Evolutionary conservation across 92 coral and sea anemone species (phyloP).

Genomic region (Isaurus tuberculatus): DNA sequence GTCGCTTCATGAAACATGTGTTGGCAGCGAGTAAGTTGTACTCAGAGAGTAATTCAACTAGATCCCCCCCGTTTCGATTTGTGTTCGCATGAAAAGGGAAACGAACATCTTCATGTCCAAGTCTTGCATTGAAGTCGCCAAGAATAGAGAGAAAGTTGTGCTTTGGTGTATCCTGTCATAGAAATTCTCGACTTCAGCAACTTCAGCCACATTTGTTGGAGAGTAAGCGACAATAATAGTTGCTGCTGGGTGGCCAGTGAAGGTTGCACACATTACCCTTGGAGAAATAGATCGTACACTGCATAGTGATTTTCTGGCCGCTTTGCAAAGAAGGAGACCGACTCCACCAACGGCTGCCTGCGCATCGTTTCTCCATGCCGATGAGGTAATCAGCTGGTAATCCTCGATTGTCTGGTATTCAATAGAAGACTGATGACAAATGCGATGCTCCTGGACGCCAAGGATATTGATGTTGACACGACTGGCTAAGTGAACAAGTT

Average conservation of each 20-base stretch:
- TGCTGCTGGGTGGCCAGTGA: neutral
- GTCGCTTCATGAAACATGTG: neutral
- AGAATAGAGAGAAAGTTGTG: neutral
- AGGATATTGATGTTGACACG: neutral
- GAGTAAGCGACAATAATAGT: neutral
- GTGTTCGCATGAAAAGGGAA: neutral
- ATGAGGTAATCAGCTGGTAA: neutral
- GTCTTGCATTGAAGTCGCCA: neutral
- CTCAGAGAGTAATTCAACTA: neutral
- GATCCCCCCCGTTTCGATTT: neutral
- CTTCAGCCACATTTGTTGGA: neutral
- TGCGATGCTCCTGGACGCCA: slow-evolving; percentile 11
- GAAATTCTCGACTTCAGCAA: neutral
- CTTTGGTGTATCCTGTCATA: neutral
- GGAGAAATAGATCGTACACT: neutral
- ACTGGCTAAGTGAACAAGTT: neutral
- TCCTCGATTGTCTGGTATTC: neutral
- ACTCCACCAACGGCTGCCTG: slow-evolving; percentile 4
- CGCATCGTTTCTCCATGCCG: slow-evolving; percentile 14
- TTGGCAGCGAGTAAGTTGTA: neutral
- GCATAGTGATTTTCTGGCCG: neutral
- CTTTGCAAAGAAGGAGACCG: neutral
- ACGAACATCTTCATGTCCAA: no score
- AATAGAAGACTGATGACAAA: neutral
- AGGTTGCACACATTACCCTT: neutral